Evolutionary conservation across 2,888 invertebrate species (phyloP), one percentile per base, ranked within the genome.

Genomic region (Athripsodes cinereus): DNA sequence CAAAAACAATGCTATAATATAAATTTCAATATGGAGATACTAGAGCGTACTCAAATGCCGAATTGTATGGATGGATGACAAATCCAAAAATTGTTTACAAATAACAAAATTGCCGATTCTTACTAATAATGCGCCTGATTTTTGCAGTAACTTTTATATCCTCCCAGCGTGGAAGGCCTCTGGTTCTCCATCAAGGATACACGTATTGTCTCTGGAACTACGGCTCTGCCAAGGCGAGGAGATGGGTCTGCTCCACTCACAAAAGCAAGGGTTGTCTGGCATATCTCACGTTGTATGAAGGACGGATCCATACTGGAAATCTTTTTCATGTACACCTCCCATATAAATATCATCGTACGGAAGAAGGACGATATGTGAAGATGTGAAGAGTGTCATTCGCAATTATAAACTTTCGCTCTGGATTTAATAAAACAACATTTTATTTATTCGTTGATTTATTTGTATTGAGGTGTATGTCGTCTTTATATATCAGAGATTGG

Each of bases 221-320:
- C 11, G 35, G 35, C 8, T 2, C 21, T 16, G 2, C 19, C 6
- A 51, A 48, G 2, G 59, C 66, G 50, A 69, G 40, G 21, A 53
- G 51, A 20, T 58, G 58, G 58, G 20, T n/a, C 10, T 58, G 58
- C 40, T 54, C 58, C 11, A 53, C 53, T 2, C 53, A 50, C 46
- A 34, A 54, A 5, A 13, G 19, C 18, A 58, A 54, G 31, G 58
- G 58, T 5, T 58, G 58, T 22, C 34, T 34, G 2, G 54, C 54
- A n/a, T 11, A 10, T 6, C 5, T 54, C 10, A 40, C 40, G 2
- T 13, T 40, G 40, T 0, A 69, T 75, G 8, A 63, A 71, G 1
- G 70, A 69, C 1, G 60, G 68, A 0, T 70, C 70, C 49, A 71
- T 71, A 19, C 60, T 65, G 1, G 75, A 75, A 50, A 50, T 10